These are phyloP conservation scores for Nematopogon swammerdamellus DNA, from an alignment of 2,888 invertebrate species.

Conservation along the genomic window DNA sequence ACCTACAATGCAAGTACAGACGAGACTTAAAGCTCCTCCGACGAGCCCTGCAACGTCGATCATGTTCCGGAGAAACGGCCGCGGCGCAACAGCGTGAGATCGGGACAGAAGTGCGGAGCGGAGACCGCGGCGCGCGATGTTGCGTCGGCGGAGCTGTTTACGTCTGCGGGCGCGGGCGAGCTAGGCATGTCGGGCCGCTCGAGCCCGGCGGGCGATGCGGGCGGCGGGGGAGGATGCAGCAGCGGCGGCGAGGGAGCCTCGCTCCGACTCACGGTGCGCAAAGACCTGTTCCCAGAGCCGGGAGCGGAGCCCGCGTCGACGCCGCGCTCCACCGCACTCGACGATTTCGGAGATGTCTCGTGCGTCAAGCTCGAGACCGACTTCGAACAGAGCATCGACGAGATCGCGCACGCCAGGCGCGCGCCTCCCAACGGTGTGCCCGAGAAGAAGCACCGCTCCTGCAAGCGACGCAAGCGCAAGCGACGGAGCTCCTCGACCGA, in stretches of 20 bases:
- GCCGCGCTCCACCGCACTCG: constrained; percentile 22
- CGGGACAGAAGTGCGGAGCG: constrained; percentile 16
- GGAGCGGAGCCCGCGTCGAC: constrained; percentile 23
- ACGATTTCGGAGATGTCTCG: constrained; percentile 30
- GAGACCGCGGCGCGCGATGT: constrained; percentile 39
- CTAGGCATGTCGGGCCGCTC: constrained; percentile 44
- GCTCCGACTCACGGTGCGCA: constrained; percentile 46
- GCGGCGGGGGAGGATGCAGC: constrained; percentile 45
- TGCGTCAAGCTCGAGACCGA: constrained; percentile 49
- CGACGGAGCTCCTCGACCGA: constrained; percentile 13
- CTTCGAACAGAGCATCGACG: constrained; percentile 51
- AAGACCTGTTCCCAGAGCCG: constrained; percentile 46
- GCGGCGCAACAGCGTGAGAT: not conserved
- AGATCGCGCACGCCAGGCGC: constrained; percentile 36
- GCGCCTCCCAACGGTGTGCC: constrained; percentile 29
- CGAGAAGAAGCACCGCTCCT: constrained; percentile 30
- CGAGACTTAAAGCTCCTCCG: constrained; percentile 53
- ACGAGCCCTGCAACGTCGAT: constrained; percentile 15
- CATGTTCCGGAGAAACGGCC: not conserved
- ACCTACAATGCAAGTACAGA: constrained; percentile 57
- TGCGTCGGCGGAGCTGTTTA: constrained; percentile 1
- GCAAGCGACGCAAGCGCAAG: constrained; percentile 29
- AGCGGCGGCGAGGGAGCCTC: constrained; percentile 27
- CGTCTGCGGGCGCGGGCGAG: not conserved
- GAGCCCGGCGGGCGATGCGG: constrained; percentile 49